Evolutionary conservation across 1,140 invertebrate genomes (phyloP), one percentile per base, ranked within the genome.

Genomic region (Nebria ingens): DNA sequence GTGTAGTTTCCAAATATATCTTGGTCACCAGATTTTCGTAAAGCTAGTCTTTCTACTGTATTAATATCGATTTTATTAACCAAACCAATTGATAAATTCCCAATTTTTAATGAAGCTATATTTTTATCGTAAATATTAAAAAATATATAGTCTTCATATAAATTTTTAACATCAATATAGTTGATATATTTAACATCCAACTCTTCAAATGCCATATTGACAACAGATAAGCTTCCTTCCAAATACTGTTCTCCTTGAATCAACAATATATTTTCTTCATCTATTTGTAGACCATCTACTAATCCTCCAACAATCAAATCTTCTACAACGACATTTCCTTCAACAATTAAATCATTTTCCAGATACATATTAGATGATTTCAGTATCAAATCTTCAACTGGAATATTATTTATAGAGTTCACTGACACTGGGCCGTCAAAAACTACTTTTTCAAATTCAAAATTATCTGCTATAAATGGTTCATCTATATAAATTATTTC

Each of bases 41-140:
- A 57, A n/a, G 62, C 61, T 25, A 64, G 60, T 61, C 65, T 61
- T 29, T 64, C 38, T 21, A 73, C 57, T 3, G 55, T 58, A 6
- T 62, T 42, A 0, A 72, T 56, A 51, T 65, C 62, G 2, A 70
- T 56, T 21, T 60, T 58, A 51, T 73, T 72, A 4, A 73, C 54
- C 6, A 58, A 58, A n/a, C 65, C 66, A 20, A 70, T 57, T 19
- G 51, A 52, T 20, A 70, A 17, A 54, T 63, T 61, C 52, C 63
- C 59, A 12, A 62, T 64, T 53, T 40, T 63, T 13, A 68, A 45
- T 15, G 19, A 54, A 11, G 61, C 54, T 9, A 62, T 23, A 34
- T 55, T 50, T 17, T 53, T 50, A 9, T 38, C 21, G 21, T 21
- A 1, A 6, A 45, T 25, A 9, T 58, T 29, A 17, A 17, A 19